Conservation (phyloP, 2,797 vertebrate genomes). For the Sphenodon punctatus region DNA sequence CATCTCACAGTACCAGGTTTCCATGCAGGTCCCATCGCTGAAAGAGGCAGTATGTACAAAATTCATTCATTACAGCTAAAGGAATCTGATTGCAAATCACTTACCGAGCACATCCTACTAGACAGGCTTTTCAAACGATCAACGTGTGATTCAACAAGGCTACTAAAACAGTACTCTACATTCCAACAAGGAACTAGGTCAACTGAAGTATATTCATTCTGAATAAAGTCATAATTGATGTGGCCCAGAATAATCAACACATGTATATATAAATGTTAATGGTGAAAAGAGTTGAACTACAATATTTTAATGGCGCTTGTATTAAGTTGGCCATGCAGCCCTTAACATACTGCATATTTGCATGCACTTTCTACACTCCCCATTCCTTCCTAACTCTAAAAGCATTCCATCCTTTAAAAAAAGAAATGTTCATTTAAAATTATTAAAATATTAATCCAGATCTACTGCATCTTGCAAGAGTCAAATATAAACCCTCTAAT, state of each 20-base stretch:
- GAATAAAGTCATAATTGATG: background rate
- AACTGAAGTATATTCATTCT: constrained; percentile 32
- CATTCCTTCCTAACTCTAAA: background rate
- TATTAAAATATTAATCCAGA: background rate
- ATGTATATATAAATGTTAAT: constrained; percentile 21
- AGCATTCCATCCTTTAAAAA: background rate
- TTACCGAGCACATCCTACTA: background rate
- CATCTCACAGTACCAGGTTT: background rate
- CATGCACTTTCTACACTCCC: background rate
- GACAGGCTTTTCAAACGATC: constrained; percentile 25
- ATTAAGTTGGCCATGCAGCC: background rate
- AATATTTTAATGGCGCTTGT: constrained; percentile 15
- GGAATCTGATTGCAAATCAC: constrained; percentile 3
- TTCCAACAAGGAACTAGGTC: constrained; percentile 50
- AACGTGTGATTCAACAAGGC: background rate
- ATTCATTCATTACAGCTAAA: background rate
- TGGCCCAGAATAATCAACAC: background rate
- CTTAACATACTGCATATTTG: background rate
- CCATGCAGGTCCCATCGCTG: background rate
- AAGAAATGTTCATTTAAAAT: background rate
- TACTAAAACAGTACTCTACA: constrained; percentile 29
- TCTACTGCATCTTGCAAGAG: background rate
- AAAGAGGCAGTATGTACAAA: background rate
- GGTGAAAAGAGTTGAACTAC: too few relatives aligned
- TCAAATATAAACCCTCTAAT: background rate